Evolutionary conservation across 30 jellyfish, hydroid and myxozoan species (phyloP), one percentile per base, ranked within the genome.

Genomic region (Mastigias papua): DNA sequence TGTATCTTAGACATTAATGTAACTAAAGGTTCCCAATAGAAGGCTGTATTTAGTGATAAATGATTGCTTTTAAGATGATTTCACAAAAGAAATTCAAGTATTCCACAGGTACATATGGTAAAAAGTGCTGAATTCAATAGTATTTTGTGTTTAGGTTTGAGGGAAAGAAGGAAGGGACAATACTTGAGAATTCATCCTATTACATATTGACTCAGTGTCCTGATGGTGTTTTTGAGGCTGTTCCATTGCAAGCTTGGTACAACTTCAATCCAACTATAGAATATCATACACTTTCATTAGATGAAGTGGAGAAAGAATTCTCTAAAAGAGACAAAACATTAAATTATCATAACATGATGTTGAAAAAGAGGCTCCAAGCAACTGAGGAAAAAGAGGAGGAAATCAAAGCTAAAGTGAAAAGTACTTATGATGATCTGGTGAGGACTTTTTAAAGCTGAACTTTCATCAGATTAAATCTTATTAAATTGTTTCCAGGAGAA

Each of bases 221-320:
- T 0, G 98, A 89, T 65, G 97, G 97, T 22, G 97, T 85, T 46
- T 94, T 94, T 80, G 98, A 94, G 75, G 98, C 98, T 13, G 93
- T 94, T 8, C 98, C 98, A 26, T 82, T 94, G 20, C 97, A 94
- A 63, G 98, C 98, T 23, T 94, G 98, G 98, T 94, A 89, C 76
- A 94, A 66, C n/a, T 94, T 94, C 80, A 80, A 84, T 62, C 97
- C 98, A 22, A 94, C 83, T 60, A 89, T 94, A 69, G 80, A 81
- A 58, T 94, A 94, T 76, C 83, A 81, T 46, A 91, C 97, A 23
- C 51, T 94, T 84, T 89, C 96, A 15, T 63, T 94, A 11, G 98
- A 94, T 72, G 97, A 94, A 72, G 98, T 81, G 0, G 98, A 94
- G 67, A 93, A 86, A 28, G 98, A 94, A 57, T 94, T 94, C 33